phyloP scores from a whole-genome alignment of 1,140 invertebrate species.

The Solenopsis fugax region DNA sequence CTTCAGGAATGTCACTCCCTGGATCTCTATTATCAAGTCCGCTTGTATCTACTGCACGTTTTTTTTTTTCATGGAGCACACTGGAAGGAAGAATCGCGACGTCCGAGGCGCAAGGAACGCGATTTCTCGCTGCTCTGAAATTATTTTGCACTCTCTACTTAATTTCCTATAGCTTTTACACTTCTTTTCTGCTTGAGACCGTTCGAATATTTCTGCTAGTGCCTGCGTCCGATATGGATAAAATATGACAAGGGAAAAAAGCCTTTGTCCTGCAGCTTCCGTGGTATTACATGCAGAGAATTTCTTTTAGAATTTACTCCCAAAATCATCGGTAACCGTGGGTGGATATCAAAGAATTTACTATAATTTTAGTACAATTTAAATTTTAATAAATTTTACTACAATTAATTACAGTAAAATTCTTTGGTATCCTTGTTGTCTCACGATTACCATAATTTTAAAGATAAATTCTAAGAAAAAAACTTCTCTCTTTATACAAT shows the following conservation, averaged over 20 bases:
- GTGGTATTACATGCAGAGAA: not conserved
- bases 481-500: not conserved
- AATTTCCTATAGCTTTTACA: conserved; percentile 66
- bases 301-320: too few species aligned
- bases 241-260: conserved; percentile 41
- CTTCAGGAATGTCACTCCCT: conserved; percentile 17
- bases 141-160: conserved; percentile 66
- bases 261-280: not conserved
- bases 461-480: too few species aligned
- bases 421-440: too few species aligned
- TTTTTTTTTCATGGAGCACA: conserved; percentile 47
- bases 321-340: too few species aligned
- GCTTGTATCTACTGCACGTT: conserved; percentile 61
- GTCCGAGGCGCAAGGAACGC: conserved; percentile 41
- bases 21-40: conserved; percentile 7
- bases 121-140: conserved; percentile 49
- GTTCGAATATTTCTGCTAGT: conserved; percentile 63
- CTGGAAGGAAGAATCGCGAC: conserved; percentile 43
- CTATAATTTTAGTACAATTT: too few species aligned
- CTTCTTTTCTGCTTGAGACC: conserved; percentile 61
- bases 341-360: too few species aligned
- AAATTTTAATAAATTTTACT: too few species aligned
- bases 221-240: conserved; percentile 58
- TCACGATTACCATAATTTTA: too few species aligned
- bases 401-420: too few species aligned